Percentiles rank a stretch among this genome's conserved stretches.
Conservation (phyloP, 2,797 vertebrate genomes). For the Calcarius lapponicus region DNA sequence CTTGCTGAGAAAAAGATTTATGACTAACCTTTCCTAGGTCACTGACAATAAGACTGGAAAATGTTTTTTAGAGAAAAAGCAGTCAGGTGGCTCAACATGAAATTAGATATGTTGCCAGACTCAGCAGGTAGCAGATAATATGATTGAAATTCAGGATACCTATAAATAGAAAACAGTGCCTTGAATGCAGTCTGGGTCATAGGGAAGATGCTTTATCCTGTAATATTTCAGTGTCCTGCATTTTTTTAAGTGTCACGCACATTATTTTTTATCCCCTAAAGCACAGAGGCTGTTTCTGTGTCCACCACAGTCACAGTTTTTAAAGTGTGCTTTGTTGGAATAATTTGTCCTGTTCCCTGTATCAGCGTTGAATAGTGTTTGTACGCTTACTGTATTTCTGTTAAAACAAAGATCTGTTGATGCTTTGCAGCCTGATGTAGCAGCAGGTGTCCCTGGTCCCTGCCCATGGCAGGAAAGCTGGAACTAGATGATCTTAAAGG, state of each 20-base stretch:
- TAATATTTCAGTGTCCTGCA: background rate
- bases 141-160: constrained; percentile 44
- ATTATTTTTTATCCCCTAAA: background rate
- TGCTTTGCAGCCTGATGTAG: background rate
- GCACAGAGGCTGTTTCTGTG: background rate
- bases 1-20: constrained; percentile 69
- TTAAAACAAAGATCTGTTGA: background rate
- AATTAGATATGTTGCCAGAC: constrained; percentile 54
- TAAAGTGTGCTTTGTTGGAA: background rate
- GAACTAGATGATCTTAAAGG: background rate
- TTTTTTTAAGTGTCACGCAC: background rate
- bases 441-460: background rate
- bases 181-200: background rate
- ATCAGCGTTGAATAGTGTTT: background rate
- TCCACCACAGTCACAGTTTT: background rate
- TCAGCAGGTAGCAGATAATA: constrained; percentile 51
- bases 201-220: background rate
- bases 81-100: constrained; percentile 55
- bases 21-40: constrained; percentile 63
- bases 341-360: background rate
- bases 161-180: constrained; percentile 38
- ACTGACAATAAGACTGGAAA: constrained; percentile 42
- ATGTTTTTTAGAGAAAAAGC: constrained; percentile 46
- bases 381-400: background rate
- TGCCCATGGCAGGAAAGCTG: background rate